These are phyloP conservation scores for Gymnocypris eckloni DNA, from an alignment of 2,797 vertebrate genomes.

Conservation along the genomic window DNA sequence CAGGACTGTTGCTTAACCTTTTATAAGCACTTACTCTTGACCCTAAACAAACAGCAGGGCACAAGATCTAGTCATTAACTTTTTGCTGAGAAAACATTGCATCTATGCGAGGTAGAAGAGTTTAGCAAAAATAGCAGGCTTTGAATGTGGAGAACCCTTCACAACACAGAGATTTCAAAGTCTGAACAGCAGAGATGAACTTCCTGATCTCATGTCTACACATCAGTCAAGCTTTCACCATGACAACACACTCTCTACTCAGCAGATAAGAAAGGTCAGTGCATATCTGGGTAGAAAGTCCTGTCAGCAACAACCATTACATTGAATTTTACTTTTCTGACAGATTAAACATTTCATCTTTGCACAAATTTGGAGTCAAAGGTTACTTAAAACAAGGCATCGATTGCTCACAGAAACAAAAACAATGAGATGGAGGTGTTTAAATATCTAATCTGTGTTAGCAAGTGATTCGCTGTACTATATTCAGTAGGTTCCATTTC, in stretches of 20 bases:
- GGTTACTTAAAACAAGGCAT: slow-evolving; percentile 24
- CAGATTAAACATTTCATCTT: slow-evolving; percentile 46
- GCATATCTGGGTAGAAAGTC: slow-evolving; percentile 51
- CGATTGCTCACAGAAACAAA: slow-evolving; percentile 15
- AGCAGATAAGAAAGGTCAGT: slow-evolving; percentile 55
- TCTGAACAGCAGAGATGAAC: slow-evolving; percentile 18
- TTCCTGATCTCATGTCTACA: slow-evolving; percentile 38
- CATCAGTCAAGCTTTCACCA: slow-evolving; percentile 46
- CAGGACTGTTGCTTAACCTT: slow-evolving; percentile 41
- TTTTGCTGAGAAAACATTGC: slow-evolving; percentile 45
- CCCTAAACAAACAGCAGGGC: slow-evolving; percentile 49
- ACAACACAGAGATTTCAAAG: not conserved
- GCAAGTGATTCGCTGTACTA: not conserved
- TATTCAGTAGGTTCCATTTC: no score
- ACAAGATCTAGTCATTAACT: slow-evolving; percentile 40
- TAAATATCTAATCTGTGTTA: not conserved
- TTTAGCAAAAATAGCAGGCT: not conserved
- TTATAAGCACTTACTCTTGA: slow-evolving; percentile 38
- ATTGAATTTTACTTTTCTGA: no score
- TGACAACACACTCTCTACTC: slow-evolving; percentile 55
- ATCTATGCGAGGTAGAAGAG: not conserved
- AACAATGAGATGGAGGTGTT: not conserved
- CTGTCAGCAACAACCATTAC: no score
- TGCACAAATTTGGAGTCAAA: slow-evolving; percentile 26
- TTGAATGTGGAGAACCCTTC: slow-evolving; percentile 6